These are phyloP conservation scores for Microcaecilia unicolor DNA, from an alignment of 2,797 vertebrate genomes.

Conservation along the genomic window DNA sequence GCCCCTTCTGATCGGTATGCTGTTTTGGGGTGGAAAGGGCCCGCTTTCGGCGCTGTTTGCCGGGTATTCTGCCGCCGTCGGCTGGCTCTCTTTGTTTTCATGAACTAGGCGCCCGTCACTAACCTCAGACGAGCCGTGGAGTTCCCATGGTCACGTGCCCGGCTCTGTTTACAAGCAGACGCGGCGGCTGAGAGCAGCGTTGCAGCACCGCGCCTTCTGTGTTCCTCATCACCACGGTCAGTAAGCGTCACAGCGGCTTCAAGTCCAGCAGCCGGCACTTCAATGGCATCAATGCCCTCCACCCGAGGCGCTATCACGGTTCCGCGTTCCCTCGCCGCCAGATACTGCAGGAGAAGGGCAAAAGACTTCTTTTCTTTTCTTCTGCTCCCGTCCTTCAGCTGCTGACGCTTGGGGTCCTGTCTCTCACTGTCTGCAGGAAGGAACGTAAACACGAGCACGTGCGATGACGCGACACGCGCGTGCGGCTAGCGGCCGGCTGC, in stretches of 20 bases:
- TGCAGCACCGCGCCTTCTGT: neutral
- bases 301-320: neutral
- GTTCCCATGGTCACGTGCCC: slow-evolving; percentile 49
- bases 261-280: neutral
- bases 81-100: slow-evolving; percentile 17
- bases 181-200: too few species aligned
- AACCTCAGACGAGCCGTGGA: slow-evolving; percentile 53
- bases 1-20: neutral
- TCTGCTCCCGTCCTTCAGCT: too few species aligned
- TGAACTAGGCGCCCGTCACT: neutral
- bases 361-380: too few species aligned
- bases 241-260: too few species aligned
- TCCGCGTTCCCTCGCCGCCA: neutral
- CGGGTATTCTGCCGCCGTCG: neutral
- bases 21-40: slow-evolving; percentile 21
- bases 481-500: neutral
- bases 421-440: too few species aligned
- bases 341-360: neutral
- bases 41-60: slow-evolving; percentile 1
- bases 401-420: slow-evolving; percentile 40
- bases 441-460: slow-evolving; percentile 50
- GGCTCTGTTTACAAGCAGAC: slow-evolving; percentile 81
- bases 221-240: neutral
- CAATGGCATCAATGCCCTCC: neutral
- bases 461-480: slow-evolving; percentile 26